These are phyloP conservation scores for Balearica regulorum DNA, from an alignment of 2,797 vertebrate genomes.

Conservation along the genomic window DNA sequence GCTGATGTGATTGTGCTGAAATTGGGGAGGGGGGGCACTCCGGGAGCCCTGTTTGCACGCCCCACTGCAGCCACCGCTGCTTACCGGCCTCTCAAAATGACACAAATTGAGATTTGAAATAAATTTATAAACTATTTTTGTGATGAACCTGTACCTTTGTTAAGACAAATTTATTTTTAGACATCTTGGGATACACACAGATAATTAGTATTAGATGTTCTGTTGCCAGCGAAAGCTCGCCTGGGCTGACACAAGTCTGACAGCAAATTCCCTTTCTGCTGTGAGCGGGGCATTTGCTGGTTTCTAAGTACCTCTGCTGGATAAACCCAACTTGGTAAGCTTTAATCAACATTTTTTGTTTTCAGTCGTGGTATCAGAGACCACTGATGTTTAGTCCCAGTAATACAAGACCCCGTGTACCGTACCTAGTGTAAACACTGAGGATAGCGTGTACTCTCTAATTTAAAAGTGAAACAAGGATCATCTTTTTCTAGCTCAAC, in stretches of 20 bases:
- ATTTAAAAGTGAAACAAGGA: neutral
- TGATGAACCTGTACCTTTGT: neutral
- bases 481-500: neutral
- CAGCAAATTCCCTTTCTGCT: neutral
- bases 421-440: too few species aligned
- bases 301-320: neutral
- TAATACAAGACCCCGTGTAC: neutral
- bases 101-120: too few species aligned
- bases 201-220: fast-evolving
- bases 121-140: neutral
- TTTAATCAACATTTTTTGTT: neutral
- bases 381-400: too few species aligned
- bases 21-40: too few species aligned
- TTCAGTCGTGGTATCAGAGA: neutral
- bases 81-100: neutral
- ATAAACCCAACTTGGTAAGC: neutral
- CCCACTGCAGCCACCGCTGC: fast-evolving
- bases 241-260: too few species aligned
- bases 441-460: fast-evolving
- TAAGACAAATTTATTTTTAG: neutral
- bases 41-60: neutral
- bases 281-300: fast-evolving
- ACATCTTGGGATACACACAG: neutral
- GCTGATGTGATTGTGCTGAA: neutral
- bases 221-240: neutral